Conservation (phyloP, 1,140 invertebrate genomes). For the Potamilus streckersoni region DNA sequence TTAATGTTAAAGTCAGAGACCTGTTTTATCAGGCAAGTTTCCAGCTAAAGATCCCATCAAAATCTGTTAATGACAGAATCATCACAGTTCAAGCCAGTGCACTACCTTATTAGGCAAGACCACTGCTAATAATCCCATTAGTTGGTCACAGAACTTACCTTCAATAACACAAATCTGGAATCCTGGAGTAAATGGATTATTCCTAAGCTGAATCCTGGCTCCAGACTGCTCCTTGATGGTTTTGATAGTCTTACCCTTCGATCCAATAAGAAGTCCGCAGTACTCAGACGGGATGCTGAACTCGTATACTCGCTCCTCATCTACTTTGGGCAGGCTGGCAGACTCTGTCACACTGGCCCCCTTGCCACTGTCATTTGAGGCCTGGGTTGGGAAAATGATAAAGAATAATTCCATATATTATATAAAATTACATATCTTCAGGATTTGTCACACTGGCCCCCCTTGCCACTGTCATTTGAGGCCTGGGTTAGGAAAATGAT, state of each 20-base stretch:
- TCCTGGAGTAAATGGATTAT: slow-evolving; percentile 78
- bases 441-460: slow-evolving; percentile 74
- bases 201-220: slow-evolving; percentile 82
- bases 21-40: no score
- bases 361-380: slow-evolving; percentile 82
- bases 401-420: no score
- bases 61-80: no score
- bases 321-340: slow-evolving; percentile 4
- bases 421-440: no score
- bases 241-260: slow-evolving; percentile 83
- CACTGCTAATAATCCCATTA: no score
- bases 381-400: slow-evolving; percentile 65
- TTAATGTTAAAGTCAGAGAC: no score
- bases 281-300: slow-evolving; percentile 82
- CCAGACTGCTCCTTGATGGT: slow-evolving; percentile 82
- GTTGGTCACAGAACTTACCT: slow-evolving; percentile 69
- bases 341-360: slow-evolving; percentile 76
- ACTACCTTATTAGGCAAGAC: no score
- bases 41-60: no score
- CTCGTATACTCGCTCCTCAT: slow-evolving; percentile 66
- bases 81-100: no score
- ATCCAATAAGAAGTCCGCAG: slow-evolving; percentile 90
- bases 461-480: slow-evolving; percentile 82
- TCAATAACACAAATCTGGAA: slow-evolving; percentile 86
- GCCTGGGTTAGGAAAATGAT: slow-evolving; percentile 68